These are phyloP conservation scores for Cryptotis parvus DNA, from an alignment of 2,113 vertebrate species.

Conservation along the genomic window DNA sequence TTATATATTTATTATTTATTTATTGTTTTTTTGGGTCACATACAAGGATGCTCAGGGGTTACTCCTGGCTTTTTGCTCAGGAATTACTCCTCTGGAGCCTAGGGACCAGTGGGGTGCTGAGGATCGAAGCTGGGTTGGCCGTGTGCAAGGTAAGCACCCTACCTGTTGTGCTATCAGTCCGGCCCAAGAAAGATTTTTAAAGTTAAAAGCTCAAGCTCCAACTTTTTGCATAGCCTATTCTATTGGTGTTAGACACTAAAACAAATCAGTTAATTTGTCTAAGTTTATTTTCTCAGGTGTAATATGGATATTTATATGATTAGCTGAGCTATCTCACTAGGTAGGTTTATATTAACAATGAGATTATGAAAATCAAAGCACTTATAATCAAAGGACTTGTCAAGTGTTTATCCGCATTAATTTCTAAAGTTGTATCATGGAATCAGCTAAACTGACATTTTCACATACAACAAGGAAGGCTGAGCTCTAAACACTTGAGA, in stretches of 20 bases:
- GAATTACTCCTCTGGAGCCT: too few species aligned
- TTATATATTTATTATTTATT: too few species aligned
- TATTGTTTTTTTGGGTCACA: too few species aligned
- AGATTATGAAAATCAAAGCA: background rate
- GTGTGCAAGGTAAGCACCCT: too few species aligned
- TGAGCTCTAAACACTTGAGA: too few species aligned
- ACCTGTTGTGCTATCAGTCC: too few species aligned
- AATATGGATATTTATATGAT: background rate
- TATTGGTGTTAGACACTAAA: background rate
- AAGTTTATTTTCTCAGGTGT: background rate
- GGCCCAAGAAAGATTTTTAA: too few species aligned
- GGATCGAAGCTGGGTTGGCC: too few species aligned
- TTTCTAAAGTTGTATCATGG: background rate
- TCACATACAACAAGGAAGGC: background rate
- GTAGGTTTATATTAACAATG: background rate
- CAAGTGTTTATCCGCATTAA: background rate
- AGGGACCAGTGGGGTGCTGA: too few species aligned
- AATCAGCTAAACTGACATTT: background rate
- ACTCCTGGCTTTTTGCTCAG: too few species aligned
- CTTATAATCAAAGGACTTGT: constrained; percentile 4
- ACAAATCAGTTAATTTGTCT: background rate
- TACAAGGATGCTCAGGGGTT: too few species aligned
- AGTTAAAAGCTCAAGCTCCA: background rate
- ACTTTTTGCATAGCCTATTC: background rate
- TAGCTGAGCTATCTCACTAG: background rate